Evolutionary conservation across 2,113 vertebrate genomes (phyloP).

Genomic region (Argyrosomus japonicus): DNA sequence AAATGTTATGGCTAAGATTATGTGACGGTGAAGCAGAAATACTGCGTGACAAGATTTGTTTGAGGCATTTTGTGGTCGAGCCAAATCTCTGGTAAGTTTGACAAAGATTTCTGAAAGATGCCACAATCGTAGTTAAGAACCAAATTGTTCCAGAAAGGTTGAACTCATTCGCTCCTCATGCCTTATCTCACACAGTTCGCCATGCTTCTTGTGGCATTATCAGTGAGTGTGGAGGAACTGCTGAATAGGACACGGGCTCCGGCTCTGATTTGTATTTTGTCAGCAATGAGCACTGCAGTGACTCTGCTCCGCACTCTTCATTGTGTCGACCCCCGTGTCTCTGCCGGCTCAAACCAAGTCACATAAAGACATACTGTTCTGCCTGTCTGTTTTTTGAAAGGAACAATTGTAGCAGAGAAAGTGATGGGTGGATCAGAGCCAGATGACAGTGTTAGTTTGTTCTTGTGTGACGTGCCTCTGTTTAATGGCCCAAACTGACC

Average conservation of each 20-base stretch:
- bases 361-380: conserved; percentile 54
- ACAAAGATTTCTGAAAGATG: neutral
- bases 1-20: neutral
- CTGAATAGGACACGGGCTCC: conserved; percentile 10
- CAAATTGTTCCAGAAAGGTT: neutral
- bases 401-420: conserved; percentile 57
- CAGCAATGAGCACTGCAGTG: conserved; percentile 34
- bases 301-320: conserved; percentile 24
- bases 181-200: neutral
- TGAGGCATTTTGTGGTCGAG: conserved; percentile 5
- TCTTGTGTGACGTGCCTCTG: conserved; percentile 22
- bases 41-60: neutral
- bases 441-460: conserved; percentile 15
- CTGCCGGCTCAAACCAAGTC: conserved; percentile 30
- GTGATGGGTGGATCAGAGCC: conserved; percentile 32
- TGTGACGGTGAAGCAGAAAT: neutral
- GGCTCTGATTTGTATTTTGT: conserved; percentile 24
- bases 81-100: neutral
- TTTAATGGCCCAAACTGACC: neutral
- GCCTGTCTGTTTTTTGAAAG: conserved; percentile 39
- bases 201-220: neutral
- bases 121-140: neutral
- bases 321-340: conserved; percentile 40
- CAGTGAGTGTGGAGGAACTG: conserved; percentile 8
- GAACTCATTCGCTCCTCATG: neutral